Evolutionary conservation across 2,113 vertebrate genomes (phyloP).

Genomic region (Astatoreochromis straeleni): DNA sequence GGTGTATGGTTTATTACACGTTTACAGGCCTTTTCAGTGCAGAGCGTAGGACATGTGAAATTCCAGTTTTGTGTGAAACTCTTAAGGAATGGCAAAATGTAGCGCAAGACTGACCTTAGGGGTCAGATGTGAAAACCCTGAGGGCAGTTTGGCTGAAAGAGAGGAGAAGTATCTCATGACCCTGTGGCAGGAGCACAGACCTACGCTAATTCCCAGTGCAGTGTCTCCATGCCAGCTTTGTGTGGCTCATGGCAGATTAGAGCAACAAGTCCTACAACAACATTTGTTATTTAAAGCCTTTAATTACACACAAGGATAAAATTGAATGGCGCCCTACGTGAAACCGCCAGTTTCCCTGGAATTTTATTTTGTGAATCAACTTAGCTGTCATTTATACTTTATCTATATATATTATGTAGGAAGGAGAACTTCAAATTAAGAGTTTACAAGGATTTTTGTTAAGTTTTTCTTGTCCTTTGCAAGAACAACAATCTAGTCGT

Average conservation of each 20-base stretch:
- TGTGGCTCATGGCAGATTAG: constrained; percentile 33
- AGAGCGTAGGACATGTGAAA: not conserved
- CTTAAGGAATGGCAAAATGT: constrained; percentile 16
- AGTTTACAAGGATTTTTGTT: not conserved
- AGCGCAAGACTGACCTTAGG: not conserved
- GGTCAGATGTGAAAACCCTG: constrained; percentile 47
- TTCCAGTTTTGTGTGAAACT: constrained; percentile 13
- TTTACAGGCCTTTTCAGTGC: not conserved
- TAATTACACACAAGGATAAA: constrained; percentile 14
- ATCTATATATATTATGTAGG: not conserved
- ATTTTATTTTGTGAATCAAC: not conserved
- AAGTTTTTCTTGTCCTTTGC: not conserved
- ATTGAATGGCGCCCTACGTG: not conserved
- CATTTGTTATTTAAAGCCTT: constrained; percentile 33
- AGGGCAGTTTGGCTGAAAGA: constrained; percentile 18
- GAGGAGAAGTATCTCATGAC: constrained; percentile 35
- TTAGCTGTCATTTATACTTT: not conserved
- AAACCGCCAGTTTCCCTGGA: not conserved
- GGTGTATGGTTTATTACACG: not conserved
- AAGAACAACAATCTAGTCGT: not conserved
- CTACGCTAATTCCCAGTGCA: constrained; percentile 17
- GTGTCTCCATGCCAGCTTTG: constrained; percentile 25
- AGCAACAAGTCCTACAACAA: constrained; percentile 29
- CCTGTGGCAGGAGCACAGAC: constrained; percentile 8
- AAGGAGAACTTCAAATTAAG: not conserved